Percentiles rank a stretch among this genome's conserved stretches.
These are phyloP conservation scores for Zapus hudsonius DNA, from an alignment of 2,113 vertebrate genomes.

Conservation along the genomic window DNA sequence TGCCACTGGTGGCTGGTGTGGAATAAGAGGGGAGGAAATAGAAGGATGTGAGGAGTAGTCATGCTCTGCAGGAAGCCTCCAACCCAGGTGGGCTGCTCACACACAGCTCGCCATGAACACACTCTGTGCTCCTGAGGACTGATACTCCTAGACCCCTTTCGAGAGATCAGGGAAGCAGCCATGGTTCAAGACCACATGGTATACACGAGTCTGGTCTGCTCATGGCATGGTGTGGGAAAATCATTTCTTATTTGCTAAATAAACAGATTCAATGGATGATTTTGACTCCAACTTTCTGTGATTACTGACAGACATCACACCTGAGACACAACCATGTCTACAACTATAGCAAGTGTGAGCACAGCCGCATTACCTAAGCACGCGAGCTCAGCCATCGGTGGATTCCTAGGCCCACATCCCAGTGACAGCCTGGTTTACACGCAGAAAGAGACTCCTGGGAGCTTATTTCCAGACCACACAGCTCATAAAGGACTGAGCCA, in stretches of 20 bases:
- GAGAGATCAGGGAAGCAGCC: neutral
- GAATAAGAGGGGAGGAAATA: neutral
- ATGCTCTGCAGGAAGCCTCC: neutral
- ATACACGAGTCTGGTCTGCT: neutral
- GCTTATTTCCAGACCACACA: neutral
- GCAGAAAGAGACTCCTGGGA: neutral
- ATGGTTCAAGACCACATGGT: neutral
- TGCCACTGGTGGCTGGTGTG: neutral
- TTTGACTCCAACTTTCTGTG: neutral
- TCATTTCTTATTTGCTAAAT: neutral
- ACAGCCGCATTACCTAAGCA: accelerated
- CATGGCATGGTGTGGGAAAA: accelerated
- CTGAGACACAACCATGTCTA: neutral
- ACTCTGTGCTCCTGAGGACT: neutral
- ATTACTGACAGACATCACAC: neutral
- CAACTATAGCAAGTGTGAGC: accelerated
- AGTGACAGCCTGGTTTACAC: neutral
- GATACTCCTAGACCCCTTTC: neutral
- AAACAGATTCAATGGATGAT: neutral
- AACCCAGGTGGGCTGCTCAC: neutral
- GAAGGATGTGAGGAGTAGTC: neutral
- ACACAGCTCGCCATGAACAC: neutral
- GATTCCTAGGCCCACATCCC: accelerated
- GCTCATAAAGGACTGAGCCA: neutral
- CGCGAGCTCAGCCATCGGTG: accelerated